Base-by-base conservation (phyloP, 2,113 vertebrate species). In the Peromyscus leucopus region DNA sequence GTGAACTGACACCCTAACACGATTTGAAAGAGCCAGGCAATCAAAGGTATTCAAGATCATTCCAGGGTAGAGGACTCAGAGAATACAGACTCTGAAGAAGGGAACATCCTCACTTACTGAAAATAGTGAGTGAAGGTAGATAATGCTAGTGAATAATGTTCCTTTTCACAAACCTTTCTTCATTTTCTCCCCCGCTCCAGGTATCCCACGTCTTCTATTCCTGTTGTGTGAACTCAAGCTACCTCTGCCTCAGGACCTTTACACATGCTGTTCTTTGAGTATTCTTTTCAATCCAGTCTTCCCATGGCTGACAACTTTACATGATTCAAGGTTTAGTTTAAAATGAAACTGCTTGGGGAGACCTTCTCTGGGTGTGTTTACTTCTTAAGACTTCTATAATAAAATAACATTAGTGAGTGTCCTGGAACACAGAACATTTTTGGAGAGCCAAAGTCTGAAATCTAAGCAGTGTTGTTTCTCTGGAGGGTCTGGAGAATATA, bases 241-340 rank as follows among this genome's bases (percentile, higher is more conserved):
- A 21, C 85, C 42, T 59, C 21, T 96, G 65, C 72, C 90, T 79
- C 63, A 95, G 89, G 89, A 80, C 59, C 9, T 94, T 97, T 91
- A 78, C 55, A 95, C 31, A 24, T 92, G 39, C 84, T 61, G 0
- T 93, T 74, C 21, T 72, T 74, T 79, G 33, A 83, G 24, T 74
- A 7, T 67, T 89, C n/a, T 85, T 61, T 46, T 24, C 13, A 48
- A 46, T 39, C 7, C 39, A 16, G 69, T 92, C 24, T 95, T 90
- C 51, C 39, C 28, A 13, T 84, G 67, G 51, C 48, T 96, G 80
- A 67, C 39, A 90, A 84, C 21, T 94, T 91, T 26, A 82, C 0
- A 48, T 94, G 24, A 84, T 74, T 84, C 39, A 33, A 93, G 57
- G 7, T 87, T 94, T 26, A 87, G 67, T 65, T 89, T 76, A 96